Percentiles rank a stretch among this genome's conserved stretches.
Evolutionary conservation across 2,113 vertebrate species (phyloP).

Genomic region (Centropristis striata): DNA sequence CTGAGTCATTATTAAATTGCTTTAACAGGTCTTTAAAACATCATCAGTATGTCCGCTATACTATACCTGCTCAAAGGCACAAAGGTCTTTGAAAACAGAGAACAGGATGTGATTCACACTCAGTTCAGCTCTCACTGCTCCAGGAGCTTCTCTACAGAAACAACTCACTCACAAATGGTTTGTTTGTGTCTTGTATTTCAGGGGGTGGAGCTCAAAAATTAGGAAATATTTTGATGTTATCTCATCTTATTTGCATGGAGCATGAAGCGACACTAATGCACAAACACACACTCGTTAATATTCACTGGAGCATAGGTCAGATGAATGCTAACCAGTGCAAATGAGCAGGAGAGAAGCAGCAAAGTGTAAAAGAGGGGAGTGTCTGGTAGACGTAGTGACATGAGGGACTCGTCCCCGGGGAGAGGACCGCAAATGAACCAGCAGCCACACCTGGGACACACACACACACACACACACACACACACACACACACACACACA

Average conservation of each 20-base stretch:
- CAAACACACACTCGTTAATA: conserved; percentile 30
- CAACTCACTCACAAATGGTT: not conserved
- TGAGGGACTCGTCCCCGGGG: conserved; percentile 59
- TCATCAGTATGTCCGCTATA: conserved; percentile 51
- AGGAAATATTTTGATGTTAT: not conserved
- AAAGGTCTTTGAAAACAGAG: conserved; percentile 28
- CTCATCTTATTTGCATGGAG: conserved; percentile 18
- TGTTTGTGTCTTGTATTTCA: not conserved
- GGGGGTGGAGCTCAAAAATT: not conserved
- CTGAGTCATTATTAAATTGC: conserved; percentile 61
- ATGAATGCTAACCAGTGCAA: conserved; percentile 69
- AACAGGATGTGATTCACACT: conserved; percentile 50
- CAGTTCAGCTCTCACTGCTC: not conserved
- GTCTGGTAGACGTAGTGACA: conserved; percentile 62
- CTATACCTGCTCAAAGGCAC: conserved; percentile 45
- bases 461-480: conserved; percentile 11
- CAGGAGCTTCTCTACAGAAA: not conserved
- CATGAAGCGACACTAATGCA: conserved; percentile 22
- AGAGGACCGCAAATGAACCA: conserved; percentile 66
- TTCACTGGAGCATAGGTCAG: conserved; percentile 41
- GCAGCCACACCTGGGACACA: conserved; percentile 67
- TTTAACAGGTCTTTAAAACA: conserved; percentile 67
- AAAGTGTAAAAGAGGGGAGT: conserved; percentile 47
- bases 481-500: not conserved
- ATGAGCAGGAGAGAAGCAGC: conserved; percentile 47